phyloP scores from a whole-genome alignment of 2,797 vertebrate species.

The Sphenopsis melanotis region DNA sequence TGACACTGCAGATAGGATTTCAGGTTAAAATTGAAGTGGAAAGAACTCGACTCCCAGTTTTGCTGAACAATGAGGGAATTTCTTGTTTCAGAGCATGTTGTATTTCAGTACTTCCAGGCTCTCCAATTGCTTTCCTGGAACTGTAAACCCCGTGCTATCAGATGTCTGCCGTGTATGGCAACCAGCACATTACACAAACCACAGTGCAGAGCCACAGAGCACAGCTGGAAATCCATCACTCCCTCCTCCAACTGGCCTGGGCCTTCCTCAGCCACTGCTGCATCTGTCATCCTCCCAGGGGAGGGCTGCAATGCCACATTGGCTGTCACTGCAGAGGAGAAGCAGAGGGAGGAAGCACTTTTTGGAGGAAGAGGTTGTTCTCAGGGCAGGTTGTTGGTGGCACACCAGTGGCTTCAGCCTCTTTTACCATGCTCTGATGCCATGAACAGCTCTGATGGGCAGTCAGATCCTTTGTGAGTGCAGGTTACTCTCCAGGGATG shows the following conservation, averaged over 20 bases:
- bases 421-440: neutral
- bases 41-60: neutral
- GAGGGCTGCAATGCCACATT: neutral
- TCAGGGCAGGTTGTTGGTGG: neutral
- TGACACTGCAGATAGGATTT: slow-evolving; percentile 40
- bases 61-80: slow-evolving; percentile 58
- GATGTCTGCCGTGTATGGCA: slow-evolving; percentile 49
- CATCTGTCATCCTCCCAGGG: neutral
- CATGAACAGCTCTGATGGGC: neutral
- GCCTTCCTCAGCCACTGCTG: neutral
- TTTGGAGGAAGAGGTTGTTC: neutral
- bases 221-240: slow-evolving; percentile 50
- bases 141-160: slow-evolving; percentile 50
- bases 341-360: neutral
- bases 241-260: slow-evolving; percentile 36
- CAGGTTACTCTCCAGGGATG: neutral
- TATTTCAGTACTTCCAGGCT: slow-evolving; percentile 50
- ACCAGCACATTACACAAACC: slow-evolving; percentile 54
- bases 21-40: slow-evolving; percentile 46
- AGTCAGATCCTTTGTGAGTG: neutral
- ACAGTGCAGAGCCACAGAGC: neutral
- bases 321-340: neutral
- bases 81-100: slow-evolving; percentile 48
- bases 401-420: neutral
- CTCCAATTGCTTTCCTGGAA: slow-evolving; percentile 72